phyloP scores from a whole-genome alignment of 1,140 invertebrate genomes.

The Drosophila mauritiana region DNA sequence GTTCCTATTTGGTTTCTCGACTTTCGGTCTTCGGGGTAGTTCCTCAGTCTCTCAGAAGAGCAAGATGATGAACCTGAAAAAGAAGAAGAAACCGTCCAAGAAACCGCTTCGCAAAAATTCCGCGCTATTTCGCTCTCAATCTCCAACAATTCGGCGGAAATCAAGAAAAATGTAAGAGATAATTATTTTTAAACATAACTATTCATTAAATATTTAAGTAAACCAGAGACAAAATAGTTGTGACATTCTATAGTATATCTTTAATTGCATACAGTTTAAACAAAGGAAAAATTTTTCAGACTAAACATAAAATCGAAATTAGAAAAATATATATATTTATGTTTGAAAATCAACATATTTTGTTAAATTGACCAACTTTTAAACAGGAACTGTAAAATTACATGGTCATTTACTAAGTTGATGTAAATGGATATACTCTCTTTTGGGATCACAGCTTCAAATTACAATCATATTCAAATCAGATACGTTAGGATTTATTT shows the following conservation, averaged over 20 bases:
- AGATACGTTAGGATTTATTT: too few relatives aligned
- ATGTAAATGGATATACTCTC: too few relatives aligned
- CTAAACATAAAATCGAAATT: too few relatives aligned
- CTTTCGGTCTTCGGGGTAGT: conserved; percentile 46
- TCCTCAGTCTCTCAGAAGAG: conserved; percentile 15
- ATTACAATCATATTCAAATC: too few relatives aligned
- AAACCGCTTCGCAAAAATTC: conserved; percentile 13
- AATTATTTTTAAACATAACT: not conserved
- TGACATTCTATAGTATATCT: not conserved
- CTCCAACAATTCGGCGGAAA: not conserved
- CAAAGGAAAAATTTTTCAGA: not conserved
- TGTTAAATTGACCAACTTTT: too few relatives aligned
- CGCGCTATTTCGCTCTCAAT: not conserved
- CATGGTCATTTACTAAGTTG: too few relatives aligned
- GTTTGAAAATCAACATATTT: too few relatives aligned
- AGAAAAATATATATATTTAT: too few relatives aligned
- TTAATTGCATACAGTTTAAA: not conserved
- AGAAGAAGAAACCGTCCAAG: conserved; percentile 13
- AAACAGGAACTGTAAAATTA: too few relatives aligned
- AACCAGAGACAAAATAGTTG: not conserved
- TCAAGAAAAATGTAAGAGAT: conserved; percentile 16
- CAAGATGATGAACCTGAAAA: conserved; percentile 11
- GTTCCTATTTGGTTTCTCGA: conserved; percentile 23
- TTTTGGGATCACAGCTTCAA: too few relatives aligned
- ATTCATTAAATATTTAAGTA: not conserved